These are phyloP conservation scores for Chionomys nivalis DNA, from an alignment of 2,113 vertebrate genomes.

Conservation along the genomic window DNA sequence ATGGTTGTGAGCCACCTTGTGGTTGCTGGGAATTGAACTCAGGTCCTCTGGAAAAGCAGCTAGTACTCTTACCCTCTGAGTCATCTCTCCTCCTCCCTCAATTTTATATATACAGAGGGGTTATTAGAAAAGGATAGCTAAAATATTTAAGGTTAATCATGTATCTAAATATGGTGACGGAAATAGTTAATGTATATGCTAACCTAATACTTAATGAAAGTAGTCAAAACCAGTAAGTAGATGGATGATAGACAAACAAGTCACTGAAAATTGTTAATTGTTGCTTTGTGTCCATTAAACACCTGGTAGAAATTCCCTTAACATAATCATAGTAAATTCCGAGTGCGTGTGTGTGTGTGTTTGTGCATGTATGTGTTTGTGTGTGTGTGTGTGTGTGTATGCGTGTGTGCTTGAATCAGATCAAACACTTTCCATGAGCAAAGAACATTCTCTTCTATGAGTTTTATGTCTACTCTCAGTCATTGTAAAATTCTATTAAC, in stretches of 20 bases:
- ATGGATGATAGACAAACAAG: not conserved
- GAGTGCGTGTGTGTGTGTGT: too few relatives aligned
- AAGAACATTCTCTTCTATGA: not conserved
- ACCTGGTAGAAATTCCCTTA: not conserved
- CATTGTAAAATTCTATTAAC: constrained; percentile 38
- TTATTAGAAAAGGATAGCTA: not conserved
- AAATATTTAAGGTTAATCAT: not conserved
- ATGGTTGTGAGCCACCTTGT: too few relatives aligned
- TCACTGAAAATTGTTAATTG: constrained; percentile 55
- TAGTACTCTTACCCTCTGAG: too few relatives aligned
- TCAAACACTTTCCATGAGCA: not conserved
- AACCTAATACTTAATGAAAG: not conserved
- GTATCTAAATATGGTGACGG: not conserved
- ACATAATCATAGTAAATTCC: not conserved
- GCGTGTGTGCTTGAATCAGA: not conserved
- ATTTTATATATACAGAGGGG: not conserved
- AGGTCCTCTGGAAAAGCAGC: too few relatives aligned
- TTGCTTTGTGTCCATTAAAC: not conserved
- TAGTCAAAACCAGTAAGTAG: not conserved
- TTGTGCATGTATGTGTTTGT: not conserved
- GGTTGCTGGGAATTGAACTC: too few relatives aligned
- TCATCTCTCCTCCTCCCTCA: not conserved
- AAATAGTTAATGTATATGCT: not conserved
- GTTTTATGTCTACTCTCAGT: not conserved
- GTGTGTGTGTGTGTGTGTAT: not conserved